Evolutionary conservation across 2,113 vertebrate species (phyloP).

Genomic region (Edolisoma coerulescens): DNA sequence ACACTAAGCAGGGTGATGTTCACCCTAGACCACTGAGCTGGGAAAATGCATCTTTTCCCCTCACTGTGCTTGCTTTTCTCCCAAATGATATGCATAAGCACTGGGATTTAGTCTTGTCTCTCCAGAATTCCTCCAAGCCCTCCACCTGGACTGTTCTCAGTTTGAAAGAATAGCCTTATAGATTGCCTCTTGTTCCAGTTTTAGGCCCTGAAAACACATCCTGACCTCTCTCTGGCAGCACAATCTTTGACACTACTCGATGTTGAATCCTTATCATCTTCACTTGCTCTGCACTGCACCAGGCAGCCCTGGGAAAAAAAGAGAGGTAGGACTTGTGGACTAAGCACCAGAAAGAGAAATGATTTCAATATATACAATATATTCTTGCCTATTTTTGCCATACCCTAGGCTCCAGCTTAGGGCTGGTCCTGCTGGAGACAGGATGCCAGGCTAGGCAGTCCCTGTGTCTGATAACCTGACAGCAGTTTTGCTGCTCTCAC

Average conservation of each 20-base stretch:
- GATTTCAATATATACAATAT: not conserved
- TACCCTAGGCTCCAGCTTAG: not conserved
- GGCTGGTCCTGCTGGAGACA: not conserved
- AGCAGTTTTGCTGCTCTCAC: not conserved
- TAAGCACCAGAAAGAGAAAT: not conserved
- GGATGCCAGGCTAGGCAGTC: not conserved
- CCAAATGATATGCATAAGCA: not conserved
- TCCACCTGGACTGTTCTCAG: not conserved
- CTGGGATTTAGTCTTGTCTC: not conserved
- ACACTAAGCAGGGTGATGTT: not conserved
- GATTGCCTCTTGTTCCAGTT: not conserved
- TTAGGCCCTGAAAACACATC: not conserved
- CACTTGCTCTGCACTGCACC: not conserved
- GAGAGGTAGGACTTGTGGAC: not conserved
- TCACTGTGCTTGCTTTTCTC: not conserved
- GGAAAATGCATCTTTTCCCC: not conserved
- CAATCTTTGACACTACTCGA: not conserved
- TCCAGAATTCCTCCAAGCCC: not conserved
- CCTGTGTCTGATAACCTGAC: not conserved
- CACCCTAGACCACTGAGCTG: not conserved
- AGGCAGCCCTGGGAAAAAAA: not conserved
- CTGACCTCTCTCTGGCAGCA: not conserved
- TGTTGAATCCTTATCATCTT: not conserved
- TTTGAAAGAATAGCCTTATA: not conserved
- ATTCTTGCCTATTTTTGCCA: not conserved